Evolutionary conservation across 2,888 invertebrate genomes (phyloP), one percentile per base, ranked within the genome.

Genomic region (Boloria selene): DNA sequence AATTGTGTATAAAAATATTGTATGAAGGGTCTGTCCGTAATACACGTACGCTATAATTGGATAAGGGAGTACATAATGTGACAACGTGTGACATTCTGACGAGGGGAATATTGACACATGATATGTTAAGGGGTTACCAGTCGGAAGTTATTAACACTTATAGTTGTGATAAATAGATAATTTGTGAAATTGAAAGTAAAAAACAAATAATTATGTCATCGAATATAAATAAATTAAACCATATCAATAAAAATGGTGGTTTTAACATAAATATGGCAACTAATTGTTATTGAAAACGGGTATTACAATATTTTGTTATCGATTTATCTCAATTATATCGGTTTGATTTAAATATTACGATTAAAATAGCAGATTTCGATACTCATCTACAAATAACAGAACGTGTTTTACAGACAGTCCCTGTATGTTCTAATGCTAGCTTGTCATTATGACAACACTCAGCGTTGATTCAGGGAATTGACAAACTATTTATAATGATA

Each of bases 31-130:
- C 49, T 68, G 65, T 62, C 61, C 49, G 55, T 56, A 61, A 53
- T 44, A 58, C 55, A 42, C 60, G 67, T 45, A 65, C 53, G 55
- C 56, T 56, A 44, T 65, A 61, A 65, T 65, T 65, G 61, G 61
- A 61, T 54, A 52, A 56, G 55, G 55, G 44, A 56, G 55, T 56
- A 14, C 22, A 22, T 56, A 56, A 56, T 64, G 42, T 61, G 58
- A 61, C 65, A 50, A n/a, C 44, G 59, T 55, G 64, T 60, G 64
- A 65, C 50, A 49, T 47, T 16, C 44, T 67, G 59, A 60, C 55
- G 50, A 49, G 64, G 60, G 65, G 64, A 16, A 52, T 49, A 49
- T 47, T 59, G 50, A 50, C 55, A 63, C 38, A 42, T 55, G 50
- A 62, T 47, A 62, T 16, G 17, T 18, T 53, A 54, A 47, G 61